Conservation (phyloP, 2,888 invertebrate species). For the Eledone cirrhosa region DNA sequence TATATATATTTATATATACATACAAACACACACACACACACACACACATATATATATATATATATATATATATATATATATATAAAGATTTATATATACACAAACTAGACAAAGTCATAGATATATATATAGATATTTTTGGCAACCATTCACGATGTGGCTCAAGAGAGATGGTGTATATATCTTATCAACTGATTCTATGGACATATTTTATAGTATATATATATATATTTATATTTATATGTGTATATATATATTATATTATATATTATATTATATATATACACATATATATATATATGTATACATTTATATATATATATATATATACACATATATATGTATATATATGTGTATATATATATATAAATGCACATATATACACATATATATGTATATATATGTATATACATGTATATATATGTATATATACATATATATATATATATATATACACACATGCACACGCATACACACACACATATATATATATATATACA, state of each 20-base stretch:
- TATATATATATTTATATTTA: conserved; percentile 25
- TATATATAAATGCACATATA: not conserved
- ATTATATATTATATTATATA: conserved; percentile 32
- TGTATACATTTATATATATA: not conserved
- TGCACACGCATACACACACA: too few species aligned
- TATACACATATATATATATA: conserved; percentile 25
- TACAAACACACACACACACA: conserved; percentile 7
- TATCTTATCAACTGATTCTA: too few species aligned
- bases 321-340: not conserved
- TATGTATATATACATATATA: too few species aligned
- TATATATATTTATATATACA: not conserved
- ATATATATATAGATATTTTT: too few species aligned
- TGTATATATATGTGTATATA: not conserved
- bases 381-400: too few species aligned
- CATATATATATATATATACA: too few species aligned
- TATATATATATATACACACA: too few species aligned
- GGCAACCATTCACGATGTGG: too few species aligned
- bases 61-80: not conserved
- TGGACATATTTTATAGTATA: not conserved
- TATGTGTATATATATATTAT: conserved; percentile 31
- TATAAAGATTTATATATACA: too few species aligned
- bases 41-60: conserved; percentile 14
- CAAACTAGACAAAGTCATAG: too few species aligned
- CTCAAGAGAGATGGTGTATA: too few species aligned
- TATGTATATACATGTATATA: too few species aligned